Conservation (phyloP, 2,113 vertebrate genomes). For the Larimichthys crocea region DNA sequence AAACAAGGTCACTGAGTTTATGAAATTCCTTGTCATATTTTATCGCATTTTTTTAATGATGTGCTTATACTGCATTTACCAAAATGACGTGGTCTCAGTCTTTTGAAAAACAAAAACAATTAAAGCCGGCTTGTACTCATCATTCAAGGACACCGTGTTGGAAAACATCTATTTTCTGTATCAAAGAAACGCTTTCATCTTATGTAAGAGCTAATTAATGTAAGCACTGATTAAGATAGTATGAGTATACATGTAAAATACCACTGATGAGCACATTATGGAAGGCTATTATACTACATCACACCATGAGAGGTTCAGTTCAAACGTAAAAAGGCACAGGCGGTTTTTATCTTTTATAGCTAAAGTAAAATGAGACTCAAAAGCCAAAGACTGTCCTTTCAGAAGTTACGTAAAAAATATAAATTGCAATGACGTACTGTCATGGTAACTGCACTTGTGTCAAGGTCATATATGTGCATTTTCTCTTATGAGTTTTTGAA, state of each 20-base stretch:
- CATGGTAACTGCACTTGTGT: neutral
- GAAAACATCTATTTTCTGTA: constrained; percentile 35
- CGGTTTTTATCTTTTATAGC: neutral
- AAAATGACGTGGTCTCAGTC: no score
- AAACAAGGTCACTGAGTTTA: constrained; percentile 20
- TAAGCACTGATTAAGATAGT: constrained; percentile 16
- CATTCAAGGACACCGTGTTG: constrained; percentile 30
- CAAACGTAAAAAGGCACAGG: neutral
- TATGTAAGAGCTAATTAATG: constrained; percentile 24
- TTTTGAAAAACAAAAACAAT: no score
- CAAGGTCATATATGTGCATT: neutral
- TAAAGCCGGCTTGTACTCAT: constrained; percentile 16
- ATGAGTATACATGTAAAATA: neutral
- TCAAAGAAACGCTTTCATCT: constrained; percentile 22
- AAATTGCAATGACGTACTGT: neutral
- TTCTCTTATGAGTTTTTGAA: neutral
- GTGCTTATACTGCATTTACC: neutral
- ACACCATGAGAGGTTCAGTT: neutral
- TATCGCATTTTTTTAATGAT: neutral
- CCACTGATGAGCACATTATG: neutral
- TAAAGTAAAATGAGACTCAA: neutral
- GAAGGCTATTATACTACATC: neutral
- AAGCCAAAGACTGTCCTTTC: neutral
- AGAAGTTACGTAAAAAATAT: neutral
- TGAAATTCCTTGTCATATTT: neutral